Conservation (phyloP, 2,797 vertebrate genomes). For the Threskiornis aethiopicus region DNA sequence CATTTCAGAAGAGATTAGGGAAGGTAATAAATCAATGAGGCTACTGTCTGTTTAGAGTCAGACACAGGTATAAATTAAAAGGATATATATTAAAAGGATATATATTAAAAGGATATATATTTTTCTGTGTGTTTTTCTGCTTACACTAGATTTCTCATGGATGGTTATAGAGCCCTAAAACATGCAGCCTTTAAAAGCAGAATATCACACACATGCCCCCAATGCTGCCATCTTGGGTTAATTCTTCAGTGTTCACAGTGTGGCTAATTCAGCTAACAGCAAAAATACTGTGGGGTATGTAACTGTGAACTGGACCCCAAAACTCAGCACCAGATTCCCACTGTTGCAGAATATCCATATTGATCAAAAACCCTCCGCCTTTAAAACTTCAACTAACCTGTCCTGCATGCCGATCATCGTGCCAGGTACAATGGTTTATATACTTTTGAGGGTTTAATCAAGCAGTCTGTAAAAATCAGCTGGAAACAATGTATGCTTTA, state of each 20-base stretch:
- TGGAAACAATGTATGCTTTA: neutral
- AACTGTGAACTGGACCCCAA: neutral
- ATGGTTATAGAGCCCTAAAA: neutral
- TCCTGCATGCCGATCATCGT: rapidly evolving
- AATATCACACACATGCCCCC: neutral
- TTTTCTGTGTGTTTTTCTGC: neutral
- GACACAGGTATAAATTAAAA: neutral
- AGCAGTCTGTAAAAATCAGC: neutral
- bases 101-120: neutral
- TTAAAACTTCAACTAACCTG: neutral
- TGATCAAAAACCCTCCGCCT: neutral
- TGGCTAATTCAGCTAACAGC: neutral
- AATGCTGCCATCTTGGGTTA: neutral
- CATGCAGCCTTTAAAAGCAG: neutral
- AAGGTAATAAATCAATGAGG: neutral
- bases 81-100: too few species aligned
- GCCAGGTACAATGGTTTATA: neutral
- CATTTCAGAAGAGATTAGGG: neutral
- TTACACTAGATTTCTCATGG: neutral
- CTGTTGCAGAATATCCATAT: neutral
- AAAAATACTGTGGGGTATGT: neutral
- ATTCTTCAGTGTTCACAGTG: neutral
- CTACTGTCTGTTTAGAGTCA: neutral
- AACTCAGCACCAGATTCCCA: neutral
- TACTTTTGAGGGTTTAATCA: neutral